phyloP scores from a whole-genome alignment of 2,113 vertebrate genomes.

The Pardalotus punctatus region DNA sequence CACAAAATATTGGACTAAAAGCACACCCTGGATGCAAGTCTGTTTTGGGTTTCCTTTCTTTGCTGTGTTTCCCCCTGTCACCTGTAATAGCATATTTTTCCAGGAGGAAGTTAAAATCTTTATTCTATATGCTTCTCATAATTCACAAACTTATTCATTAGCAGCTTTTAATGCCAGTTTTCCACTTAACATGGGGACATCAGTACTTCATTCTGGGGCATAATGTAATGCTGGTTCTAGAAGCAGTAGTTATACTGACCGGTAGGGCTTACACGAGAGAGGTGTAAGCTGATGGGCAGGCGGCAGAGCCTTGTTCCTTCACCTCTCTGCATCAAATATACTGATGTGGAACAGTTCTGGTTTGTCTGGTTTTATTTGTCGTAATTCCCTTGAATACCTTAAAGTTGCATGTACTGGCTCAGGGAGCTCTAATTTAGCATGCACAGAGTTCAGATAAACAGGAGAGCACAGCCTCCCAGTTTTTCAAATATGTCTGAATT shows the following conservation, averaged over 20 bases:
- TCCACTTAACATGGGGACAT: not conserved
- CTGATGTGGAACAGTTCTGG: not conserved
- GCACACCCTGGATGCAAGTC: not conserved
- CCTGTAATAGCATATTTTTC: not conserved
- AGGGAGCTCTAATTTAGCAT: not conserved
- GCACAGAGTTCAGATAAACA: not conserved
- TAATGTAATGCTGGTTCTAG: not conserved
- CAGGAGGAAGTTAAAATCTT: not conserved
- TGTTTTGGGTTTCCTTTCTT: not conserved
- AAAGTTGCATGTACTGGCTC: not conserved
- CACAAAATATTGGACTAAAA: not conserved
- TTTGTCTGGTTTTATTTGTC: not conserved
- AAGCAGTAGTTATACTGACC: not conserved
- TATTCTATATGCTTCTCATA: not conserved
- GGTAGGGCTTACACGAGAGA: not conserved
- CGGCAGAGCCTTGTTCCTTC: not conserved
- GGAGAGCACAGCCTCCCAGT: fast-evolving
- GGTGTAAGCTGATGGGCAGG: no score
- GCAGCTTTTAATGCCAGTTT: not conserved
- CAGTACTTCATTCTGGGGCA: not conserved
- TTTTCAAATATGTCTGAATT: not conserved
- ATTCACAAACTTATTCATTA: not conserved
- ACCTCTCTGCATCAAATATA: not conserved
- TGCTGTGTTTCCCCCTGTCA: not conserved
- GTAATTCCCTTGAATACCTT: not conserved